Evolutionary conservation across 2,113 vertebrate genomes (phyloP), one percentile per base, ranked within the genome.

Genomic region (Cariama cristata): DNA sequence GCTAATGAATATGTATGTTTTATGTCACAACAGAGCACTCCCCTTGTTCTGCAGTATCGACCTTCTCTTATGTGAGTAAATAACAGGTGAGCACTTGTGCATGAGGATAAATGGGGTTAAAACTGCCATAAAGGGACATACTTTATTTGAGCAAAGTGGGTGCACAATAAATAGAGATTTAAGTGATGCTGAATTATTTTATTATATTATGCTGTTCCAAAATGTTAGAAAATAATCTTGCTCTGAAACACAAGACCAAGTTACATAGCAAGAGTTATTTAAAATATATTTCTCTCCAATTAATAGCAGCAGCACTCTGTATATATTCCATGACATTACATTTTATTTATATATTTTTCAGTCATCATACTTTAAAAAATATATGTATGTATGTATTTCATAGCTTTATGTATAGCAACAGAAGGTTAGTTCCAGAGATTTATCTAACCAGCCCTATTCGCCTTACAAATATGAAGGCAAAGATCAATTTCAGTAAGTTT

Each of bases 1-100:
- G 87, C 88, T 98, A 97, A 98, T 98, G 97, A 97, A 98, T 98
- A 98, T 98, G 98, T 98, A 98, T 98, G 94, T 49, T 96, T 92
- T 88, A 94, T 98, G 98, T 97, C 97, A 98, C 96, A 97, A 95
- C 96, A 96, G 95, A 97, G 97, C 94, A 97, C 74, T 96, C 91
- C 94, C 93, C 98, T 97, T 97, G 97, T 98, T 97, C 97, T 96
- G 95, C 90, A 88, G 95, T 77, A 97, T 97, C 96, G 96, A 97
- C 97, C 97, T 97, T 89, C 96, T 98, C 96, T 98, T 97, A 89
- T 89, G 91, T 96, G 96, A 98, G 97, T 98, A 98, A 98, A 98
- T 98, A 98, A 98, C 96, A 98, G 98, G 98, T 98, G 96, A 98
- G 93, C 82, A 91, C 87, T 95, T 96, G 94, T 83, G 66, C 79